phyloP scores from a whole-genome alignment of 2,113 vertebrate genomes.

The Epinephelus moara region DNA sequence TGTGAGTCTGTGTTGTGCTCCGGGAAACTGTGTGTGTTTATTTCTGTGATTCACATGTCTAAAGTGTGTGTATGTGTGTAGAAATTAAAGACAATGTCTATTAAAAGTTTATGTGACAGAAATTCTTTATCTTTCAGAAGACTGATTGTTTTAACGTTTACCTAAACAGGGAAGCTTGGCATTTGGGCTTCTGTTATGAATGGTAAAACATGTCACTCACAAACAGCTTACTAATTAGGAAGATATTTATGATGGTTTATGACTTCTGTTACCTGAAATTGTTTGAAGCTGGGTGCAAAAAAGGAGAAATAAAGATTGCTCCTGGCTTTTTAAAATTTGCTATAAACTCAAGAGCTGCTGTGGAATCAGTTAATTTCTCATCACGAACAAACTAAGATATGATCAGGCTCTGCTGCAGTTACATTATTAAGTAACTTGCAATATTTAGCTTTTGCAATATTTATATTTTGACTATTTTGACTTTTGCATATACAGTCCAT shows the following conservation, averaged over 20 bases:
- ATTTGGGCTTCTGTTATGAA: background rate
- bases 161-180: background rate
- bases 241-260: background rate
- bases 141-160: too few species aligned
- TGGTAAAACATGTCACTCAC: too few species aligned
- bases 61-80: background rate
- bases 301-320: too few species aligned
- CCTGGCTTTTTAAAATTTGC: too few species aligned
- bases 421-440: too few species aligned
- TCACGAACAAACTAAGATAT: background rate
- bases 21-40: background rate
- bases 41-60: background rate
- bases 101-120: background rate
- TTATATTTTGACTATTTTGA: too few species aligned
- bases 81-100: background rate
- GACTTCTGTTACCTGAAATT: background rate
- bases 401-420: too few species aligned
- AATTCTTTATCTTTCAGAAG: too few species aligned
- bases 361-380: background rate
- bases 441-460: too few species aligned
- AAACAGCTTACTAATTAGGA: background rate
- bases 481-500: too few species aligned
- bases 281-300: background rate
- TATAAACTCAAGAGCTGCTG: too few species aligned
- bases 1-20: background rate